Evolutionary conservation across 1,140 invertebrate genomes (phyloP).

Genomic region (Zaprionus davidi): DNA sequence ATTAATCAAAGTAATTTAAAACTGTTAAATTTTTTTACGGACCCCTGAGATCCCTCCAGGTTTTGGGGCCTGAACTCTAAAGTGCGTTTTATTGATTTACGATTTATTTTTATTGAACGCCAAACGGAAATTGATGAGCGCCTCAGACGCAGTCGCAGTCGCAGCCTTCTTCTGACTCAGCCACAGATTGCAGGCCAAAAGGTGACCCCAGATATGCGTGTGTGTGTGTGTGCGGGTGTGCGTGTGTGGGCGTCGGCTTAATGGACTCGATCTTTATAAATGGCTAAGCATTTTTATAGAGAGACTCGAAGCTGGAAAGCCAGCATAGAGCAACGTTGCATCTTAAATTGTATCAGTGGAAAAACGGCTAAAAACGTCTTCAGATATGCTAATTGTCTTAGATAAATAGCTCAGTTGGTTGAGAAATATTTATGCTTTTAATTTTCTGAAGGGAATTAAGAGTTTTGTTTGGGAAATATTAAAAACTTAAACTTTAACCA

Average conservation of each 20-base stretch:
- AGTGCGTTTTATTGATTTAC: slow-evolving; percentile 78
- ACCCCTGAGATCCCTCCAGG: slow-evolving; percentile 6
- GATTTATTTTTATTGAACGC: slow-evolving; percentile 76
- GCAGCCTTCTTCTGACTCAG: slow-evolving; percentile 30
- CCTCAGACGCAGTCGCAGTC: not conserved
- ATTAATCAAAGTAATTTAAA: slow-evolving; percentile 74
- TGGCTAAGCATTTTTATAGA: slow-evolving; percentile 28
- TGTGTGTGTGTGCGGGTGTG: slow-evolving; percentile 8
- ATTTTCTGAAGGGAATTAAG: not conserved
- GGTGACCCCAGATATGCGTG: slow-evolving; percentile 46
- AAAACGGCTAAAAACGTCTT: not conserved
- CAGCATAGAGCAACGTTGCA: slow-evolving; percentile 18
- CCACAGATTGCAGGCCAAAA: slow-evolving; percentile 67
- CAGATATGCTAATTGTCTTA: slow-evolving; percentile 5
- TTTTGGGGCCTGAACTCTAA: slow-evolving; percentile 46
- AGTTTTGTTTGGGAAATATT: not conserved
- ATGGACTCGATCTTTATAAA: slow-evolving; percentile 34
- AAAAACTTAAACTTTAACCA: not conserved
- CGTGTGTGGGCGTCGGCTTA: slow-evolving; percentile 32
- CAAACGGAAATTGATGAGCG: slow-evolving; percentile 75
- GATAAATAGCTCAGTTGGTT: not conserved
- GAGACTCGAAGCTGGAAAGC: not conserved
- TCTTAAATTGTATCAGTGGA: slow-evolving; percentile 2
- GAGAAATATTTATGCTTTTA: slow-evolving; percentile 10
- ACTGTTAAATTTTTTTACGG: slow-evolving; percentile 60